phyloP scores from a whole-genome alignment of 2,113 vertebrate species.

The Pontoporia blainvillei region DNA sequence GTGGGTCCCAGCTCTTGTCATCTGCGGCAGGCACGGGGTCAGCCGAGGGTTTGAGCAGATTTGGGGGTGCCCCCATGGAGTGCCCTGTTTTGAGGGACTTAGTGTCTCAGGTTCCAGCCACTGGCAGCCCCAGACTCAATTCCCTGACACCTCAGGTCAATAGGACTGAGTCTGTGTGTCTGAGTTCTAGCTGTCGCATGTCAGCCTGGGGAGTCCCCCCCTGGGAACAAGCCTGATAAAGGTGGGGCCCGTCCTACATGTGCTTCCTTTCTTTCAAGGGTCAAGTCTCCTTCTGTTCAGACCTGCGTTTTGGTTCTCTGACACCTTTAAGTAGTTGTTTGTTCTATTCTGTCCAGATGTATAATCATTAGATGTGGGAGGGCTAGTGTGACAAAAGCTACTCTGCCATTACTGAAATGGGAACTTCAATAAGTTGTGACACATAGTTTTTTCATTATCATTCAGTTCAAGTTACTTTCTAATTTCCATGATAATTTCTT shows the following conservation, averaged over 20 bases:
- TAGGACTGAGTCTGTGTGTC: not conserved
- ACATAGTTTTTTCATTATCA: not conserved
- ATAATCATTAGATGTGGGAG: not conserved
- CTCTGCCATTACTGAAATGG: not conserved
- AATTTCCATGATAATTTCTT: not conserved
- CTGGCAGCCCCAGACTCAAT: not conserved
- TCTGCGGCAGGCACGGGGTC: not conserved
- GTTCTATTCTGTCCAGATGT: not conserved
- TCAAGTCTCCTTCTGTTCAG: not conserved
- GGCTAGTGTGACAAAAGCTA: not conserved
- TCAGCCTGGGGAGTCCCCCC: not conserved
- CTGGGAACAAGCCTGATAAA: not conserved
- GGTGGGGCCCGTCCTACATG: rapidly evolving
- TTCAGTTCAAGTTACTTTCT: not conserved
- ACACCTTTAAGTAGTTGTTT: not conserved
- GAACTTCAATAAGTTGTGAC: not conserved
- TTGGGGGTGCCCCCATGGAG: not conserved
- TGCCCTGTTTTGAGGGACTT: not conserved
- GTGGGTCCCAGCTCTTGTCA: not conserved
- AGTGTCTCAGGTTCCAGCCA: not conserved
- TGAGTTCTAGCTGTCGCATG: not conserved
- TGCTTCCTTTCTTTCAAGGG: not conserved
- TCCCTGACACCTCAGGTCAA: not conserved
- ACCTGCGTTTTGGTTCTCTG: not conserved
- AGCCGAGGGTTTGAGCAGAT: not conserved